Evolutionary conservation across 2,888 invertebrate species (phyloP).

Genomic region (Aspidiotus rigidus): DNA sequence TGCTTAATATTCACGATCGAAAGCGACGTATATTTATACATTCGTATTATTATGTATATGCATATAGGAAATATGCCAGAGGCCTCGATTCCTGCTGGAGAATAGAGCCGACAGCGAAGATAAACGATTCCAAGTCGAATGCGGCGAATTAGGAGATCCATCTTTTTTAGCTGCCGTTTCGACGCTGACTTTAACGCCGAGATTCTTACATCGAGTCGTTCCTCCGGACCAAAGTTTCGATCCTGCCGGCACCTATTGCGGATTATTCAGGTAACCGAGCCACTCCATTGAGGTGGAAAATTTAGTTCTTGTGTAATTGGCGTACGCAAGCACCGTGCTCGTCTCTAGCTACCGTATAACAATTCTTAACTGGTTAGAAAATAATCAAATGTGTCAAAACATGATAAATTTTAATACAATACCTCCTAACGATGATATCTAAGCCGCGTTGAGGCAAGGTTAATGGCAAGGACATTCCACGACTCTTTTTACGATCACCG

Average conservation of each 20-base stretch:
- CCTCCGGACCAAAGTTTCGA: constrained; percentile 59
- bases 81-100: constrained; percentile 52
- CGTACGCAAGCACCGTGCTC: background rate
- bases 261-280: constrained; percentile 53
- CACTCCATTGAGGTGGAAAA: no score
- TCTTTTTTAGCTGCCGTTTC: constrained; percentile 57
- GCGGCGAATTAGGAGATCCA: constrained; percentile 52
- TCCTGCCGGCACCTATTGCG: constrained; percentile 50
- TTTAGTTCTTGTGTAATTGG: background rate
- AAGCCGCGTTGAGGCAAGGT: constrained; percentile 20
- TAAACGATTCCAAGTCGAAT: constrained; percentile 48
- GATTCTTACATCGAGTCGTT: constrained; percentile 57
- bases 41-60: constrained; percentile 18
- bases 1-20: no score
- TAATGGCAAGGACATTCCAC: constrained; percentile 31
- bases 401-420: constrained; percentile 14
- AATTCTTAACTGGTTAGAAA: constrained; percentile 2
- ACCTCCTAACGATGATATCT: constrained; percentile 12
- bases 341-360: background rate
- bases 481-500: constrained; percentile 22
- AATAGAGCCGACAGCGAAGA: constrained; percentile 42
- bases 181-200: constrained; percentile 56
- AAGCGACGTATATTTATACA: background rate
- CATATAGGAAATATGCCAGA: constrained; percentile 55
- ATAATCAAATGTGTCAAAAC: constrained; percentile 19